These are phyloP conservation scores for Pelecanus crispus DNA, from an alignment of 2,113 vertebrate species.

Conservation along the genomic window DNA sequence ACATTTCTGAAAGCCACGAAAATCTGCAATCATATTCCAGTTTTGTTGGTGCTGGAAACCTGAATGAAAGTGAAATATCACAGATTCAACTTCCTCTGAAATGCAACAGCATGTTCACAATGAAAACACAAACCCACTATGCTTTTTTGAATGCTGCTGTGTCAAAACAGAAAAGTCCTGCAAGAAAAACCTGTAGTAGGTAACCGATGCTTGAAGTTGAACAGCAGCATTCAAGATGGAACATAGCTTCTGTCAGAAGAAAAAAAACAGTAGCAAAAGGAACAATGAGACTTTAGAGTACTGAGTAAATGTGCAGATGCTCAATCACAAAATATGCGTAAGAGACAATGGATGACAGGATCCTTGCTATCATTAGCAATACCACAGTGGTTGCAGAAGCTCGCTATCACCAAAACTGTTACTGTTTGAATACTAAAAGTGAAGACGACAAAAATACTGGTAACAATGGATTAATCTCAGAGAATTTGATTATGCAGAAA, in stretches of 20 bases:
- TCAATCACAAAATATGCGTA: not conserved
- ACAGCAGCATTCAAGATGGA: conserved; percentile 40
- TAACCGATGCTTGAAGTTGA: not conserved
- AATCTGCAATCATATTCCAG: not conserved
- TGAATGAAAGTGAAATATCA: conserved; percentile 1
- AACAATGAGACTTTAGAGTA: not conserved
- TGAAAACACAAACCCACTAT: conserved; percentile 6
- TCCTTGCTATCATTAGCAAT: not conserved
- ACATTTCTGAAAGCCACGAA: not conserved
- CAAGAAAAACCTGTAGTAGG: not conserved
- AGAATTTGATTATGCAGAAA: not conserved
- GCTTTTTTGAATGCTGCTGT: conserved; percentile 9
- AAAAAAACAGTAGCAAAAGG: not conserved
- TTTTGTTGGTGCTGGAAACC: not conserved
- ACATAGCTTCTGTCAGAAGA: conserved; percentile 28
- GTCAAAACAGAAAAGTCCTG: conserved; percentile 42
- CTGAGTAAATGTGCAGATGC: not conserved
- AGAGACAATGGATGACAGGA: conserved; percentile 20
- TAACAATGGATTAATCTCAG: not conserved
- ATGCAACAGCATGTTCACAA: not conserved
- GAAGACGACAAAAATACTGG: not conserved
- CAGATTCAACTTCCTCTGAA: not conserved
- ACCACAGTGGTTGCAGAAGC: not conserved
- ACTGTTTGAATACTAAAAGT: not conserved
- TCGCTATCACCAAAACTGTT: not conserved